phyloP scores from a whole-genome alignment of 2,888 invertebrate species.

The Arrhopalites spinosus region DNA sequence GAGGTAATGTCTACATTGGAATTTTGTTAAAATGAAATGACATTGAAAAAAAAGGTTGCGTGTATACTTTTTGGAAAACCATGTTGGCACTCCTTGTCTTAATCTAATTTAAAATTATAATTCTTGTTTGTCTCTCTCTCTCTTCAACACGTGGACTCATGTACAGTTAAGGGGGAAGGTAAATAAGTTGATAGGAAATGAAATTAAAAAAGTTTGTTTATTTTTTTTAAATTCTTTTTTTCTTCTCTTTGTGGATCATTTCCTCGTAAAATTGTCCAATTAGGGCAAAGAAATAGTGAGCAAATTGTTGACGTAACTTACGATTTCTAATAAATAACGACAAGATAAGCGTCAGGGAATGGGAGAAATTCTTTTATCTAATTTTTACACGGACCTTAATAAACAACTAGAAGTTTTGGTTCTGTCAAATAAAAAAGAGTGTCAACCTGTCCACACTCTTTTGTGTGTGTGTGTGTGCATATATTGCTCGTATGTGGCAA shows the following conservation, averaged over 20 bases:
- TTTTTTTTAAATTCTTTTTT: too few species aligned
- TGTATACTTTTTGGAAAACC: too few species aligned
- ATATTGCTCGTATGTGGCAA: background rate
- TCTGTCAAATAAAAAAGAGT: background rate
- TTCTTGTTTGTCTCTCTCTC: too few species aligned
- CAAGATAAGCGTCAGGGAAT: background rate
- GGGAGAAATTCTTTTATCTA: too few species aligned
- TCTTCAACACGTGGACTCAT: background rate
- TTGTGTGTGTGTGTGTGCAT: background rate
- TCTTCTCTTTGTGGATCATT: too few species aligned
- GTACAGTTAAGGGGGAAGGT: background rate
- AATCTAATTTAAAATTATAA: constrained; percentile 23
- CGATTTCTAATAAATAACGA: constrained; percentile 10
- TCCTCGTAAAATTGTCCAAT: constrained; percentile 12
- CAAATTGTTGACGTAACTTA: constrained; percentile 4
- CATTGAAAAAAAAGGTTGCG: too few species aligned
- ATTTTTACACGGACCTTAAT: background rate
- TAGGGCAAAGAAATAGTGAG: background rate
- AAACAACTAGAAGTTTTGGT: background rate
- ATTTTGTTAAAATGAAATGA: too few species aligned
- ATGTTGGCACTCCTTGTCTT: background rate
- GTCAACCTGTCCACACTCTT: background rate
- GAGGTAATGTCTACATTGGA: too few species aligned
- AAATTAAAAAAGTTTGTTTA: too few species aligned
- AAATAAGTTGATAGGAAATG: too few species aligned